These are phyloP conservation scores for Cephonodes hylas DNA, from an alignment of 2,888 invertebrate genomes.

Conservation along the genomic window DNA sequence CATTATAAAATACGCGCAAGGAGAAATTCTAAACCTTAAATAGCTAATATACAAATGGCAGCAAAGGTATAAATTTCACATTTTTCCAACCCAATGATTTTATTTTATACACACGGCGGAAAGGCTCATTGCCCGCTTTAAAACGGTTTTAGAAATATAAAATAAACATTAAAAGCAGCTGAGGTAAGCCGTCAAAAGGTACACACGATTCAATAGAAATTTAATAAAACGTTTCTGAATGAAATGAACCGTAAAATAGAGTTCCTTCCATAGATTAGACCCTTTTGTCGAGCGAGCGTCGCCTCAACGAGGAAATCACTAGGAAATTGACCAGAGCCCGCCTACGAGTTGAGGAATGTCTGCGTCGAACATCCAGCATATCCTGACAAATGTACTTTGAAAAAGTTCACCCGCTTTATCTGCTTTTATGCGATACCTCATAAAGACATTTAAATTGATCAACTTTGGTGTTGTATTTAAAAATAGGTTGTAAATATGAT, in stretches of 20 bases:
- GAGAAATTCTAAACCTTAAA: neutral
- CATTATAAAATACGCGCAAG: neutral
- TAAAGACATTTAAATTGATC: neutral
- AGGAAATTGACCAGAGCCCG: conserved; percentile 65
- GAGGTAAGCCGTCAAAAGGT: conserved; percentile 6
- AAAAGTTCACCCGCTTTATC: neutral
- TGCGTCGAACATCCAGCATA: conserved; percentile 2
- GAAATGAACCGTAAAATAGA: conserved; percentile 71
- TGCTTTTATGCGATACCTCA: neutral
- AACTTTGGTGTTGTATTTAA: neutral
- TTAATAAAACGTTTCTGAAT: conserved; percentile 53
- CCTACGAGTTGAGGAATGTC: conserved; percentile 1
- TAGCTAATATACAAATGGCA: neutral
- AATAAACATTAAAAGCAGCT: neutral
- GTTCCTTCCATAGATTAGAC: conserved; percentile 69
- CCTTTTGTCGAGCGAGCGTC: conserved; percentile 57
- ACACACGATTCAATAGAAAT: conserved; percentile 27
- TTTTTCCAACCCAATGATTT: neutral
- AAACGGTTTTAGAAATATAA: conserved; percentile 3
- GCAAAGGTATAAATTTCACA: neutral
- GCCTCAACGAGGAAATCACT: conserved; percentile 56
- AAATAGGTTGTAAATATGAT: too few species aligned
- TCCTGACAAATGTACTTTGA: neutral
- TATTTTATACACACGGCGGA: neutral
- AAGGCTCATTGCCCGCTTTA: neutral